Base-by-base conservation (phyloP, 2,888 invertebrate genomes). In the Mesorhabditis spiculigera region DNA sequence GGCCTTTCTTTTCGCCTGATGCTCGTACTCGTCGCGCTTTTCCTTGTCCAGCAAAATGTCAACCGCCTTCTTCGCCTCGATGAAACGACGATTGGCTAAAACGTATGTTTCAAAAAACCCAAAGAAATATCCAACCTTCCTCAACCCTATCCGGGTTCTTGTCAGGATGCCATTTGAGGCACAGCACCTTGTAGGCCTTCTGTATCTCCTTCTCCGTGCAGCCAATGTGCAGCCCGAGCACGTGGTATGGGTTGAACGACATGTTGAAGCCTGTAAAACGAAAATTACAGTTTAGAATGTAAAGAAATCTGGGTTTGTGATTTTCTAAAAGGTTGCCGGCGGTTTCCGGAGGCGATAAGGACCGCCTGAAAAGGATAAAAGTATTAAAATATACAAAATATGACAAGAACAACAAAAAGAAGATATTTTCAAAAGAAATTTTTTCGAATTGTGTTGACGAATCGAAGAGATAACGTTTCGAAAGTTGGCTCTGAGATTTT, bases 151-250 rank as follows among this genome's bases (percentile, higher is more conserved):
- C 68, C 63, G 73, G 68, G 67, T 80, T 80, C 67, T 80, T 80
- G 66, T 80, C 79, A 8, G 79, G 79, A 77, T 80, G 79, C 78
- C 78, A 80, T 63, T 77, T 78, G 45, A 80, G 73, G 68, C 79
- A 80, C 45, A 76, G 78, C 45, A 70, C 62, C 45, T 76, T 72
- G 65, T 80, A 78, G 10, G 79, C 79, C 63, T 80, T 78, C 50
- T 77, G 74, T 42, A 80, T 75, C 5, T 80, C 79, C 45, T 74
- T 77, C 4, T 80, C 79, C 28, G 75, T 73, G 45, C 76, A 76
- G 65, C 71, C 73, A 45, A 71, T 78, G 61, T 76, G 65, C 45
- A 80, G 58, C 28, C 67, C 73, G 28, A 80, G 73, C n/a, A 77
- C 73, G 63, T 73, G 74, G 65, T 80, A 80, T 5, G 78, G 79